Base-by-base conservation (phyloP, 2,888 invertebrate species). In the Drosophila paranaensis region DNA sequence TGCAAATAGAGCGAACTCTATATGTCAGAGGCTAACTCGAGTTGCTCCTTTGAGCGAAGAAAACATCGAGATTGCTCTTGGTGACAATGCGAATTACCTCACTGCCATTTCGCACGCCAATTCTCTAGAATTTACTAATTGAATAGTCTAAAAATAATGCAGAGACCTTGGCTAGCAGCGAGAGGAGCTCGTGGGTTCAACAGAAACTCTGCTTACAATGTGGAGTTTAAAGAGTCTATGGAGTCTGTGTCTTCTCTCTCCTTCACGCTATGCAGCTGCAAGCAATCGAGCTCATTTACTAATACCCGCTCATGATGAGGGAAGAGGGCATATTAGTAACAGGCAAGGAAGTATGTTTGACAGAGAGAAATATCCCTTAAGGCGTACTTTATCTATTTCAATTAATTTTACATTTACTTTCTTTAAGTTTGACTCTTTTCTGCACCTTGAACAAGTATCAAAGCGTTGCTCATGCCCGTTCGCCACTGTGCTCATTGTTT, bases 111-210 rank as follows among this genome's bases (percentile, higher is more conserved):
- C 30, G n/a, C 63, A 35, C 51, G 14, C 8, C 20, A 51, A 46
- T 33, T 46, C 39, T 45, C 39, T 51, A 14, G 33, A 60, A 54
- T 69, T 46, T 27, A 25, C 43, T 64, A 66, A 80, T 80, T 76
- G 64, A 80, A 76, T 76, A 66, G 45, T 51, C 63, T 63, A 66
- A 50, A 57, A 71, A 56, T 63, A 61, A 53, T 33, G 35, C 46
- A 0, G 14, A n/a, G 33, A 40, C 51, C 43, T 6, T 10, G 2
- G 6, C n/a, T 30, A 9, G 8, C 42, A 16, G 42, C 16, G 4
- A 48, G 68, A 33, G 55, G 51, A 50, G 42, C 53, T 39, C 30
- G 63, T 51, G 20, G 37, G 48, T 25, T 37, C 35, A 16, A 3
- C 10, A 4, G 1, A 6, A 1, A 40, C n/a, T 40, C 16, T 27